These are phyloP conservation scores for Drosophila yooni DNA, from an alignment of 2,888 invertebrate genomes.

Conservation along the genomic window DNA sequence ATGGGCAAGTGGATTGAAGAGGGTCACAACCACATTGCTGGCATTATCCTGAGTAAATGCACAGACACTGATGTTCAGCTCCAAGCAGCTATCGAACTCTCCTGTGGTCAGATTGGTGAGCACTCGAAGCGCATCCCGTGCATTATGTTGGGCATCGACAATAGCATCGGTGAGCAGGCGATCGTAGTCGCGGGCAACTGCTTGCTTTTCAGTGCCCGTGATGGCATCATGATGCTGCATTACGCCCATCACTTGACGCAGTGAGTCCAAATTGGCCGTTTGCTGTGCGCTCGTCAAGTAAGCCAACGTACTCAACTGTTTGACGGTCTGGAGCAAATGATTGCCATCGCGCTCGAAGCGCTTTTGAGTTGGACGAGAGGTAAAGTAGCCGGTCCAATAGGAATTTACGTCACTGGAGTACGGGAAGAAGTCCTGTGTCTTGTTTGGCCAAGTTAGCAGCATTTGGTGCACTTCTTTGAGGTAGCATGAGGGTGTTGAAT, in stretches of 20 bases:
- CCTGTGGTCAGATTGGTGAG: constrained; percentile 75
- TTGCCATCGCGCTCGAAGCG: constrained; percentile 91
- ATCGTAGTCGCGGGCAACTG: constrained; percentile 95
- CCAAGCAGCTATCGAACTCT: constrained; percentile 79
- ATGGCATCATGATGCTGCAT: constrained; percentile 97
- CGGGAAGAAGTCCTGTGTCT: constrained; percentile 95
- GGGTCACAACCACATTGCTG: constrained; percentile 87
- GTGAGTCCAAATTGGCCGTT: constrained; percentile 52
- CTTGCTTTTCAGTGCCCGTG: constrained; percentile 94
- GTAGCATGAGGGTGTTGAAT: constrained; percentile 95
- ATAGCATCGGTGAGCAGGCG: constrained; percentile 90
- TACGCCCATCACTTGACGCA: constrained; percentile 87
- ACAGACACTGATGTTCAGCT: constrained; percentile 88
- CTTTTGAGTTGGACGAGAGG: constrained; percentile 92
- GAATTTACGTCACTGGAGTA: constrained; percentile 93
- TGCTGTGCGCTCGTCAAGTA: constrained; percentile 82
- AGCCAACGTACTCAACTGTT: constrained; percentile 89
- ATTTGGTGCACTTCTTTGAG: constrained; percentile 89
- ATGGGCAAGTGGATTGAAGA: constrained; percentile 93
- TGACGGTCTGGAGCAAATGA: constrained; percentile 90
- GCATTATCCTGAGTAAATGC: constrained; percentile 87
- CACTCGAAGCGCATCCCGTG: constrained; percentile 68
- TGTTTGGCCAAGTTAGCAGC: constrained; percentile 87
- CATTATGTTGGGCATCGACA: constrained; percentile 86
- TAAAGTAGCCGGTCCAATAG: constrained; percentile 97